These are phyloP conservation scores for Strix occidentalis DNA, from an alignment of 2,797 vertebrate genomes.

Conservation along the genomic window DNA sequence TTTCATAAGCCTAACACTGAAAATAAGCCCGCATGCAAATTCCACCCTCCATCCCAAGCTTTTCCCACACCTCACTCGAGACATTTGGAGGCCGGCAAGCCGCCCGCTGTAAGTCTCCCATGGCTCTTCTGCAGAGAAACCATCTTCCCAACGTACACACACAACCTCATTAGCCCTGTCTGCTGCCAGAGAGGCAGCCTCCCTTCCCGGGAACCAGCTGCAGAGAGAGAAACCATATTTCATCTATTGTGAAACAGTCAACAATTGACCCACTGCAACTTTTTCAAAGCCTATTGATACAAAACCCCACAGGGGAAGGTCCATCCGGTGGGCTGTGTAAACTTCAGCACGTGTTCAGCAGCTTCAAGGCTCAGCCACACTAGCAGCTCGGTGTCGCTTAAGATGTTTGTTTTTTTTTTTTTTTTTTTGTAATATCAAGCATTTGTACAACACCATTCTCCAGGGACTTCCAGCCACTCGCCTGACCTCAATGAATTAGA, in stretches of 20 bases:
- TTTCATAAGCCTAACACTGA: not conserved
- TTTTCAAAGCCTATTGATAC: slow-evolving; percentile 67
- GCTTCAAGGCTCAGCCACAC: slow-evolving; percentile 36
- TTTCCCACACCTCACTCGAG: not conserved
- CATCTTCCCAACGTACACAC: not conserved
- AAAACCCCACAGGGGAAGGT: slow-evolving; percentile 44
- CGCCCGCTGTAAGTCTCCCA: not conserved
- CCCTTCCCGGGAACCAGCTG: slow-evolving; percentile 61
- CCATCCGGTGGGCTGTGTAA: slow-evolving; percentile 58
- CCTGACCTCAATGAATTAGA: slow-evolving; percentile 13
- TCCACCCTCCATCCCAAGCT: not conserved
- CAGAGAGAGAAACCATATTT: slow-evolving; percentile 26
- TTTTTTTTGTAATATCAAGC: not conserved
- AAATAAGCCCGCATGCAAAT: not conserved
- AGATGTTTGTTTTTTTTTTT: not conserved
- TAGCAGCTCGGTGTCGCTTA: not conserved
- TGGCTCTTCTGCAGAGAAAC: slow-evolving; percentile 6
- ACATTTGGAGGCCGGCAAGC: not conserved
- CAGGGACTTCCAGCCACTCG: not conserved
- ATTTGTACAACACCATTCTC: not conserved
- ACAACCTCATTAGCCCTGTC: slow-evolving; percentile 25
- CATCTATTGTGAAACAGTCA: slow-evolving; percentile 62
- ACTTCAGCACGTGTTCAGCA: slow-evolving; percentile 60
- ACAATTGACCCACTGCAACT: slow-evolving; percentile 43
- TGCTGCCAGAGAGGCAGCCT: not conserved